These are phyloP conservation scores for Macheiramphus alcinus DNA, from an alignment of 2,113 vertebrate species.

Conservation along the genomic window DNA sequence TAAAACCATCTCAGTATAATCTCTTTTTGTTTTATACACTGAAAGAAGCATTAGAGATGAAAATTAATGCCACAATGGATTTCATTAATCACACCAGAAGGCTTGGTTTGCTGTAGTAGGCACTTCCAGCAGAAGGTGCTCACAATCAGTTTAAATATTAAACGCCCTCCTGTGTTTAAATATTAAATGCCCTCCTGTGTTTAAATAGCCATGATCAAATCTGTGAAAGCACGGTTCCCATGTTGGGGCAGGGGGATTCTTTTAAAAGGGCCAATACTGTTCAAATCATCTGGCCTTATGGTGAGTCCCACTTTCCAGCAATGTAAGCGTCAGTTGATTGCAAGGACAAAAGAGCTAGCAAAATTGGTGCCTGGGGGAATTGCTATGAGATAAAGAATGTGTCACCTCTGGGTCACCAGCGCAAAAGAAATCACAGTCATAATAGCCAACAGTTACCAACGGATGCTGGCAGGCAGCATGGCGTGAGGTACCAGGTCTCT, in stretches of 20 bases:
- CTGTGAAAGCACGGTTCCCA: neutral
- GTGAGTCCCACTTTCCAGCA: neutral
- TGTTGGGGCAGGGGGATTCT: rapidly evolving
- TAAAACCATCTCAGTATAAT: constrained; percentile 42
- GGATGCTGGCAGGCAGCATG: neutral
- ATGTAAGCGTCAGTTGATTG: neutral
- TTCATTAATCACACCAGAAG: constrained; percentile 45
- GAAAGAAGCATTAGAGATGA: constrained; percentile 35
- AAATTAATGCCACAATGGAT: constrained; percentile 24
- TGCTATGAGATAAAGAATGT: neutral
- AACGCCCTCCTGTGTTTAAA: constrained; percentile 3
- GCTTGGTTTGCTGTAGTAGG: constrained; percentile 29
- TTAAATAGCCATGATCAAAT: neutral
- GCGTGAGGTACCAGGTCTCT: neutral
- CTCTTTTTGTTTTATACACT: constrained; percentile 29
- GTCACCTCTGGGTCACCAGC: neutral
- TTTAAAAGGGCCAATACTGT: neutral
- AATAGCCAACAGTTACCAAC: neutral
- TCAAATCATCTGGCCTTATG: neutral
- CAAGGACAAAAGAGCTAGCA: neutral
- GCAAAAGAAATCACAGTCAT: neutral
- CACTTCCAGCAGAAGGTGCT: constrained; percentile 52
- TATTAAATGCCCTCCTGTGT: neutral
- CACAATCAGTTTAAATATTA: constrained; percentile 37
- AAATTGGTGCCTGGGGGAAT: neutral